Conservation (phyloP, 2,888 invertebrate species). For the Frankliniella fusca region DNA sequence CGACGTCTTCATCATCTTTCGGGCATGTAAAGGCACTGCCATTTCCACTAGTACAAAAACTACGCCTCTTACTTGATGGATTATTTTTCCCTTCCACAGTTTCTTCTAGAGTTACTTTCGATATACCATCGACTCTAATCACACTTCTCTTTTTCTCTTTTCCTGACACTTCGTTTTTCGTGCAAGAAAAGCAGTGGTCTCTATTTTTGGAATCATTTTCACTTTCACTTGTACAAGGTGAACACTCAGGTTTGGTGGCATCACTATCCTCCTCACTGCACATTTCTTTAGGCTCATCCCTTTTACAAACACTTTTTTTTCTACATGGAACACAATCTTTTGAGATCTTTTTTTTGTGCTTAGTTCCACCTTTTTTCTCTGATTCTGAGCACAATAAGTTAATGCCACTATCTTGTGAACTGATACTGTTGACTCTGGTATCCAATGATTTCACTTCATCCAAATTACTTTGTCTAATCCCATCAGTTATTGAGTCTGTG, state of each 20-base stretch:
- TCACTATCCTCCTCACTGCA: conserved; percentile 18
- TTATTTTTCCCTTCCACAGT: not conserved
- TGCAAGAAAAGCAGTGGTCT: conserved; percentile 1
- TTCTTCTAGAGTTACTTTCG: not conserved
- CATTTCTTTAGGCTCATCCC: not conserved
- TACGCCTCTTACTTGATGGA: not conserved
- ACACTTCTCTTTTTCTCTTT: not conserved
- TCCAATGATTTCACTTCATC: not conserved
- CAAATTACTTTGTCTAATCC: not conserved
- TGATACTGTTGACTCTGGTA: conserved; percentile 45
- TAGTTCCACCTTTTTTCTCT: conserved; percentile 4
- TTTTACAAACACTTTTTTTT: conserved; percentile 20
- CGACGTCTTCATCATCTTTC: not conserved
- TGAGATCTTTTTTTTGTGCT: not conserved
- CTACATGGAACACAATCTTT: conserved; percentile 29
- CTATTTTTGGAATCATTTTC: not conserved
- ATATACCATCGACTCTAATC: not conserved
- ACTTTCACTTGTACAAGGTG: conserved; percentile 6
- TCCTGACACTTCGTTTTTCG: not conserved
- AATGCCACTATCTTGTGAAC: conserved; percentile 74
- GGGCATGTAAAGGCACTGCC: not conserved
- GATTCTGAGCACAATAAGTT: conserved; percentile 56
- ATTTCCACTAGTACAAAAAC: not conserved
- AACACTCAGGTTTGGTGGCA: conserved; percentile 4
- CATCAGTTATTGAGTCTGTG: conserved; percentile 2